Evolutionary conservation across 2,113 vertebrate genomes (phyloP).

Genomic region (Menidia beryllina): DNA sequence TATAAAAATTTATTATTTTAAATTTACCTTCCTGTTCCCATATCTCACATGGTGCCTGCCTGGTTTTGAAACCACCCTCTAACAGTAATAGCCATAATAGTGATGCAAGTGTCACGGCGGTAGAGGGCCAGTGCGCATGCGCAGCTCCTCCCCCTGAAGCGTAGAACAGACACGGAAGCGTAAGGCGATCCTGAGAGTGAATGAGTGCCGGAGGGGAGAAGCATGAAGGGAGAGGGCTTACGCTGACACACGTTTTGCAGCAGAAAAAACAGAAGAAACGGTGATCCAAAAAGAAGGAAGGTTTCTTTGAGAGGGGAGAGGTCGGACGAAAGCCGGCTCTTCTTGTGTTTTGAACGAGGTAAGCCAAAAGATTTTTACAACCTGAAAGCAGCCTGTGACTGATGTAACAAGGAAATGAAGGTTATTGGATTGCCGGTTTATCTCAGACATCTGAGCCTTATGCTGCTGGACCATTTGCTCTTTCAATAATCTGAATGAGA

Average conservation of each 20-base stretch:
- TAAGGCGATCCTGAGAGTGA: not conserved
- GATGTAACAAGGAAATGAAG: not conserved
- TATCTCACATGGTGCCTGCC: no score
- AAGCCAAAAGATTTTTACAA: slow-evolving; percentile 28
- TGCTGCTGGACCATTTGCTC: not conserved
- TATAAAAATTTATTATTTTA: no score
- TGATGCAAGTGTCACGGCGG: slow-evolving; percentile 10
- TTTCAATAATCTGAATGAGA: not conserved
- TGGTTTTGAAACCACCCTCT: slow-evolving; percentile 46
- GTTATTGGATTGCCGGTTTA: slow-evolving; percentile 17
- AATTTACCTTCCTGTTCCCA: no score
- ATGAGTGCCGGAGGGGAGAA: not conserved
- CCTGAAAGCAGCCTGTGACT: not conserved
- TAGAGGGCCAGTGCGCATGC: slow-evolving; percentile 52
- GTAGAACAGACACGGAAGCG: slow-evolving; percentile 50
- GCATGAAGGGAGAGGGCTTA: not conserved
- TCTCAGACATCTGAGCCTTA: not conserved
- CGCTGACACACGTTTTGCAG: not conserved
- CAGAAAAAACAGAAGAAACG: slow-evolving; percentile 40
- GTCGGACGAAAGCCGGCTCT: not conserved
- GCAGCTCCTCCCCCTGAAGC: slow-evolving; percentile 37
- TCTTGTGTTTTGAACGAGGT: slow-evolving; percentile 51
- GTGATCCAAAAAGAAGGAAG: slow-evolving; percentile 37
- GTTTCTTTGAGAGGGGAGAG: slow-evolving; percentile 17
- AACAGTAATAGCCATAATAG: slow-evolving; percentile 21